Conservation (phyloP, 2,797 vertebrate species). For the Darevskia nairensis region DNA sequence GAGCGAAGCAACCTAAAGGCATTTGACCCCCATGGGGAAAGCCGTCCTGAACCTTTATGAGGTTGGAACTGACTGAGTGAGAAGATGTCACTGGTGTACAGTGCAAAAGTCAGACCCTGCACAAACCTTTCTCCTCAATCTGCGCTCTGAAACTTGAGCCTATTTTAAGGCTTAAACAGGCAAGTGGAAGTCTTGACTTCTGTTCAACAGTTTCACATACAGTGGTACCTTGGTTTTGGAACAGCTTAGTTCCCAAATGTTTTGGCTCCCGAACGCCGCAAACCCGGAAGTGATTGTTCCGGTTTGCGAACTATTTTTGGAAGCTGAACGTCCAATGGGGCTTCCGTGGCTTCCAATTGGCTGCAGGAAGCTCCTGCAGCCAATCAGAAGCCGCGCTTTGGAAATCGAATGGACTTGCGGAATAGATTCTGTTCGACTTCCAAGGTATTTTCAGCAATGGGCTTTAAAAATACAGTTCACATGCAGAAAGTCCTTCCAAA, state of each 20-base stretch:
- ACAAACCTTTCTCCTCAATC: constrained; percentile 49
- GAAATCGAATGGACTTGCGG: too few species aligned
- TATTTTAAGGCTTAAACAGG: constrained; percentile 58
- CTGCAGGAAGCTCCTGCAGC: too few species aligned
- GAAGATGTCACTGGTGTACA: not conserved
- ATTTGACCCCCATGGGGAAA: not conserved
- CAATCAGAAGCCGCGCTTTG: too few species aligned
- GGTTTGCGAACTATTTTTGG: too few species aligned
- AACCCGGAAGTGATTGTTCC: too few species aligned
- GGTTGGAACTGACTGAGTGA: constrained; percentile 16
- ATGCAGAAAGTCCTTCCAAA: not conserved
- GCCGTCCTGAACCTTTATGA: constrained; percentile 6
- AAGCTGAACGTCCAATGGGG: too few species aligned
- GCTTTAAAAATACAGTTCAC: not conserved
- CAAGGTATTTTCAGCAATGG: not conserved
- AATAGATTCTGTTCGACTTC: too few species aligned
- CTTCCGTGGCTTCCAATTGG: too few species aligned
- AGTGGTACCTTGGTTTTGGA: too few species aligned
- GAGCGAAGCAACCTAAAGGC: constrained; percentile 11
- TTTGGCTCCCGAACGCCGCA: too few species aligned
- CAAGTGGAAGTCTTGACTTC: constrained; percentile 50
- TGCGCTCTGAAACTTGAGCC: constrained; percentile 53
- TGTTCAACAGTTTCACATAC: constrained; percentile 48
- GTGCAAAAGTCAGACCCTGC: constrained; percentile 28
- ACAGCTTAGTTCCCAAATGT: too few species aligned